Conservation (phyloP, 2,797 vertebrate genomes). For the Tenualosa thibaudeaui region DNA sequence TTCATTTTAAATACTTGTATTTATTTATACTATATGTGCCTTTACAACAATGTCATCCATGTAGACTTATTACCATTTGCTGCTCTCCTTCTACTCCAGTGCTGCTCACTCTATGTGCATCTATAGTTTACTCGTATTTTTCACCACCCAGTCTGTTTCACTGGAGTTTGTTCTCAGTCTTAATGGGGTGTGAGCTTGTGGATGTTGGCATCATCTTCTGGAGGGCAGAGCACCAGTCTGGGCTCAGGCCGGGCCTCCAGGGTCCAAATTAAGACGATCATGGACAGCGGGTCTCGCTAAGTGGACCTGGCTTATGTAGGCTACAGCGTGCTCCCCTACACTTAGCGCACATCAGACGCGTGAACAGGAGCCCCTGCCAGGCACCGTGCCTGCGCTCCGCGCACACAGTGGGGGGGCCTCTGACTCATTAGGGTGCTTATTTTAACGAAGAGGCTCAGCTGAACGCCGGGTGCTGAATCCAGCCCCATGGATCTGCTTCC, state of each 20-base stretch:
- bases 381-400: constrained; percentile 42
- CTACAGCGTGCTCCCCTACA: constrained; percentile 37
- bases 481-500: constrained; percentile 52
- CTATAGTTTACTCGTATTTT: background rate
- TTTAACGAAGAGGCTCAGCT: constrained; percentile 66
- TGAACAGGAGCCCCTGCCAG: constrained; percentile 59
- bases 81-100: too few species aligned
- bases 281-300: constrained; percentile 39
- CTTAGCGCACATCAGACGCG: constrained; percentile 52
- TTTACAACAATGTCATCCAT: background rate
- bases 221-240: background rate
- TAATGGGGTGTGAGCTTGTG: background rate
- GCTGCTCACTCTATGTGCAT: background rate
- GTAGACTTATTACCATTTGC: background rate
- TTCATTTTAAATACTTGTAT: too few species aligned
- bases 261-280: constrained; percentile 55
- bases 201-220: constrained; percentile 31
- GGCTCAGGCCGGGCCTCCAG: constrained; percentile 25
- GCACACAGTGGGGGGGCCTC: constrained; percentile 39
- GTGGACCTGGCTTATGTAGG: constrained; percentile 38
- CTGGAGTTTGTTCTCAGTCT: background rate
- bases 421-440: constrained; percentile 67
- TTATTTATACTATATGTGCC: too few species aligned
- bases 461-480: constrained; percentile 47
- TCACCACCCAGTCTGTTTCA: background rate